These are phyloP conservation scores for Heliconius erato DNA, from an alignment of 2,888 invertebrate genomes.

Conservation along the genomic window DNA sequence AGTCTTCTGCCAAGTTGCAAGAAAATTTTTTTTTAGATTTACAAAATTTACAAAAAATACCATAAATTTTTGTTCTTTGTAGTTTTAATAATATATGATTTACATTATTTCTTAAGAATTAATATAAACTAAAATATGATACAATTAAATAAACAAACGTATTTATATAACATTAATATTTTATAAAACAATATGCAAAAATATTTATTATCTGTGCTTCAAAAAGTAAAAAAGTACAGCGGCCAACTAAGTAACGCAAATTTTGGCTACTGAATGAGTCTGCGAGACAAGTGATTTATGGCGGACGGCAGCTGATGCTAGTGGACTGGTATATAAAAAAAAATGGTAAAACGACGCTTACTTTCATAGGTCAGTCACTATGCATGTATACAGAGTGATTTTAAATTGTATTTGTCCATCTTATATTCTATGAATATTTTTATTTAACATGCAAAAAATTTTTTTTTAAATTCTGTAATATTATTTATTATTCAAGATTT, in stretches of 20 bases:
- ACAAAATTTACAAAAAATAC: background rate
- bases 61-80: background rate
- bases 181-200: background rate
- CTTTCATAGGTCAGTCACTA: constrained; percentile 71
- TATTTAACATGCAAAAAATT: background rate
- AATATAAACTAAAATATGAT: no score
- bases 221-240: constrained; percentile 28
- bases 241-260: constrained; percentile 45
- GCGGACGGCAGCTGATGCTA: constrained; percentile 68
- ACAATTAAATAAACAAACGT: no score
- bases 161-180: no score
- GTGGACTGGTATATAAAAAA: constrained; percentile 63
- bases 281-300: constrained; percentile 71
- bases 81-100: background rate
- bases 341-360: constrained; percentile 64
- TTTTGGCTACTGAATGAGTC: constrained; percentile 63
- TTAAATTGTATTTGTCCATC: background rate
- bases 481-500: no score
- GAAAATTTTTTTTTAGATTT: constrained; percentile 22
- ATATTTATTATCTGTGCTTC: constrained; percentile 7
- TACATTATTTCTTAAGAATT: background rate
- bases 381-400: constrained; percentile 27
- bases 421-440: no score
- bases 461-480: background rate
- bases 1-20: constrained; percentile 29